Conservation (phyloP, 2,113 vertebrate species). For the Pituophis catenifer region DNA sequence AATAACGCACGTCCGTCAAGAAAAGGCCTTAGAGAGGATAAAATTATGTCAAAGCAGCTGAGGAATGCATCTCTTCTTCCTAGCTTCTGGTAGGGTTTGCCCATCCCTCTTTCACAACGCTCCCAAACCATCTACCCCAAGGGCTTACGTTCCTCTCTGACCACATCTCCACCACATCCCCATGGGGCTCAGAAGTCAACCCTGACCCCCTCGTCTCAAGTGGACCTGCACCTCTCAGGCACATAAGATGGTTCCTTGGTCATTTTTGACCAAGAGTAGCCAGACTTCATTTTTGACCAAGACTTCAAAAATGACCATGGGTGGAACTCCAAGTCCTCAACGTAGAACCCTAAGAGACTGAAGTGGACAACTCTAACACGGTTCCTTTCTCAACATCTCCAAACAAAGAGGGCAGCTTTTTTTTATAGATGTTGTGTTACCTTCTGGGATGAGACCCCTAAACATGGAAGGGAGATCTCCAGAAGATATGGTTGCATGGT, state of each 20-base stretch:
- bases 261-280: too few species aligned
- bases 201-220: neutral
- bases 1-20: neutral
- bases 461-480: neutral
- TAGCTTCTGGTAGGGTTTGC: rapidly evolving
- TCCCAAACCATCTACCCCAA: neutral
- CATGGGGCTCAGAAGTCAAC: neutral
- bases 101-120: neutral
- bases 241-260: neutral
- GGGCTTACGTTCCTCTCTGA: neutral
- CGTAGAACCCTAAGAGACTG: neutral
- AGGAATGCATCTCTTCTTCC: neutral
- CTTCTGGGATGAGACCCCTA: neutral
- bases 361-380: rapidly evolving
- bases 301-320: neutral
- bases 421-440: neutral
- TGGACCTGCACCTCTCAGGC: neutral
- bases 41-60: neutral
- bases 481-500: neutral
- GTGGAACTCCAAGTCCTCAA: neutral
- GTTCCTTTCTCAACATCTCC: neutral
- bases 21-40: neutral
- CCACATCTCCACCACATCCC: neutral
- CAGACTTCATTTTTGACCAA: too few species aligned
- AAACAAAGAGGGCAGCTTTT: neutral